Conservation (phyloP, 2,888 invertebrate genomes). For the Spialia ferax region DNA sequence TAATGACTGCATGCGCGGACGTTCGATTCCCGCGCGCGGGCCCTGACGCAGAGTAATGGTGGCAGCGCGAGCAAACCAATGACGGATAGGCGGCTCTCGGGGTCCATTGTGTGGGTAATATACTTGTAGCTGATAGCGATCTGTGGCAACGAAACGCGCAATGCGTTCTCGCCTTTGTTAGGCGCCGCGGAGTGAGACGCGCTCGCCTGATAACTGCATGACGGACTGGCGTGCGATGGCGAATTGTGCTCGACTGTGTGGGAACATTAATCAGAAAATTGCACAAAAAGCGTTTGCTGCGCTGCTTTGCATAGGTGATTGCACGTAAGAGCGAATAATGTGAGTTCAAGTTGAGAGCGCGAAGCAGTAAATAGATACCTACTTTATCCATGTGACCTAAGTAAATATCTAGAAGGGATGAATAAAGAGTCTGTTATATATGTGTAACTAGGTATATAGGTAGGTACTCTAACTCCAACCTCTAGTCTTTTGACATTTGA, state of each 20-base stretch:
- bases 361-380: too few relatives aligned
- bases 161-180: conserved; percentile 39
- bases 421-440: too few relatives aligned
- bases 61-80: conserved; percentile 73
- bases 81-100: conserved; percentile 81
- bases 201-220: conserved; percentile 36
- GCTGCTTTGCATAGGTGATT: neutral
- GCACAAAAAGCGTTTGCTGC: neutral
- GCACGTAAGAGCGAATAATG: neutral
- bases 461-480: too few relatives aligned
- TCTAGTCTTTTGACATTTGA: too few relatives aligned
- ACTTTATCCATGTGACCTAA: too few relatives aligned
- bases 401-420: too few relatives aligned
- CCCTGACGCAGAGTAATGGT: conserved; percentile 77
- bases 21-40: conserved; percentile 62
- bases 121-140: conserved; percentile 47
- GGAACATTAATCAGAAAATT: neutral
- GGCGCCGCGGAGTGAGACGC: conserved; percentile 38
- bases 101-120: conserved; percentile 68
- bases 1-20: conserved; percentile 72
- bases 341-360: too few relatives aligned
- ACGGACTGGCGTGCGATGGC: conserved; percentile 30
- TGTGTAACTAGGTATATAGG: too few relatives aligned
- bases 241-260: conserved; percentile 8
- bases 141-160: conserved; percentile 40